phyloP scores from a whole-genome alignment of 2,113 vertebrate genomes.

The Ptilonorhynchus violaceus region DNA sequence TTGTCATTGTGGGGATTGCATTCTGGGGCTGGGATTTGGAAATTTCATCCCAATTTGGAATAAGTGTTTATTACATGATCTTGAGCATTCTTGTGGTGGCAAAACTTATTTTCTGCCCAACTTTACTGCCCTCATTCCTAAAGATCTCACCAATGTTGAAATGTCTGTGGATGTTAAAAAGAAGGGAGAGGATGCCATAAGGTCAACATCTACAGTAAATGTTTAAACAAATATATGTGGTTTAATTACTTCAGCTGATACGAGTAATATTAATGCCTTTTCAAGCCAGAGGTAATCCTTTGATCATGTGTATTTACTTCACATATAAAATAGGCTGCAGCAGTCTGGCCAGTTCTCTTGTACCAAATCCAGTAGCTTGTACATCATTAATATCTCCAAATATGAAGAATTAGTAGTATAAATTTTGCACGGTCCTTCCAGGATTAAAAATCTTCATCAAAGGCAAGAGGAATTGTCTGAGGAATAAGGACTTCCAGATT shows the following conservation, averaged over 20 bases:
- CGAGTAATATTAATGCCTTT: background rate
- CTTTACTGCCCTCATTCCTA: background rate
- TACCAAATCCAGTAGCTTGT: background rate
- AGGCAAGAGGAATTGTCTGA: background rate
- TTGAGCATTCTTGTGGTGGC: background rate
- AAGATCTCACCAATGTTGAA: rapidly evolving
- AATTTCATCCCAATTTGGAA: background rate
- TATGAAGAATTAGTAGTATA: background rate
- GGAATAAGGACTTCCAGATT: background rate
- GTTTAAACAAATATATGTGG: background rate
- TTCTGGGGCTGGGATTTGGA: background rate
- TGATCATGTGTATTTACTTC: background rate
- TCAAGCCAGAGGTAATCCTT: slow-evolving; percentile 7
- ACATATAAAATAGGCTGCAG: background rate
- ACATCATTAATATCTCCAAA: background rate
- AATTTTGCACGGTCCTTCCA: slow-evolving; percentile 8
- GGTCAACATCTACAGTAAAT: background rate
- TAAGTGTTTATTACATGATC: background rate
- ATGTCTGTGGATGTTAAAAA: background rate
- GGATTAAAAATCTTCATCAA: background rate
- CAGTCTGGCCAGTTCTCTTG: background rate
- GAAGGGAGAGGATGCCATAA: background rate
- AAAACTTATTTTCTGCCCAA: background rate
- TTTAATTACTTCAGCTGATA: background rate
- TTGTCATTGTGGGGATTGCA: background rate